A percentile compares a stretch with the other conserved stretches of the same genome.
Conservation (phyloP, 2,888 invertebrate genomes). For the Pandemis corylana region DNA sequence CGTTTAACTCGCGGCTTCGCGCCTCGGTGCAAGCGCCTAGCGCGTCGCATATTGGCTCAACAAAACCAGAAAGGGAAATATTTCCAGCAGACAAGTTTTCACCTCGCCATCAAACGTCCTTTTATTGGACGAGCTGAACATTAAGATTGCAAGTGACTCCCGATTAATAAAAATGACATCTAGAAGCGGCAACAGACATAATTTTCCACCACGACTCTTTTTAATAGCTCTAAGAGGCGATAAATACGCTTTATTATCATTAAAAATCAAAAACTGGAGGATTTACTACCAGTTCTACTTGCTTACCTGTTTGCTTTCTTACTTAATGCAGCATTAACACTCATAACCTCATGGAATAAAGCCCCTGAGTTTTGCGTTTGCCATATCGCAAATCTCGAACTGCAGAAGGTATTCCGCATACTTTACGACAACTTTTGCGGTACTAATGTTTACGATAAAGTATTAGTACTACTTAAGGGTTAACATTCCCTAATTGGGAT, state of each 20-base stretch:
- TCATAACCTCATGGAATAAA: not conserved
- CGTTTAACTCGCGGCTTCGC: slow-evolving; percentile 36
- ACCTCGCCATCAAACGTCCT: slow-evolving; percentile 14
- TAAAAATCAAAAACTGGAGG: slow-evolving; percentile 62
- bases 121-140: slow-evolving; percentile 25
- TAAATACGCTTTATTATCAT: slow-evolving; percentile 69
- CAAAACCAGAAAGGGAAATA: slow-evolving; percentile 39
- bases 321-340: not conserved
- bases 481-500: not conserved
- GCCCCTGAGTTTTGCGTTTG: not conserved
- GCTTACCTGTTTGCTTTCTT: slow-evolving; percentile 1
- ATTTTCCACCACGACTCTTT: slow-evolving; percentile 54
- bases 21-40: slow-evolving; percentile 1
- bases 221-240: slow-evolving; percentile 57
- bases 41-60: slow-evolving; percentile 10
- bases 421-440: not conserved
- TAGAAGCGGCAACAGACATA: slow-evolving; percentile 55
- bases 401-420: not conserved
- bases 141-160: slow-evolving; percentile 44
- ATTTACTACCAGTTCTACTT: slow-evolving; percentile 35
- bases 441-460: not conserved
- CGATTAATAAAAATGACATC: slow-evolving; percentile 62
- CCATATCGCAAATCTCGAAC: not conserved
- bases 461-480: not conserved
- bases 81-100: slow-evolving; percentile 33